Percentiles rank a stretch among this genome's conserved stretches.
Evolutionary conservation across 2,888 invertebrate species (phyloP).

Genomic region (Tetragonula carbonaria): DNA sequence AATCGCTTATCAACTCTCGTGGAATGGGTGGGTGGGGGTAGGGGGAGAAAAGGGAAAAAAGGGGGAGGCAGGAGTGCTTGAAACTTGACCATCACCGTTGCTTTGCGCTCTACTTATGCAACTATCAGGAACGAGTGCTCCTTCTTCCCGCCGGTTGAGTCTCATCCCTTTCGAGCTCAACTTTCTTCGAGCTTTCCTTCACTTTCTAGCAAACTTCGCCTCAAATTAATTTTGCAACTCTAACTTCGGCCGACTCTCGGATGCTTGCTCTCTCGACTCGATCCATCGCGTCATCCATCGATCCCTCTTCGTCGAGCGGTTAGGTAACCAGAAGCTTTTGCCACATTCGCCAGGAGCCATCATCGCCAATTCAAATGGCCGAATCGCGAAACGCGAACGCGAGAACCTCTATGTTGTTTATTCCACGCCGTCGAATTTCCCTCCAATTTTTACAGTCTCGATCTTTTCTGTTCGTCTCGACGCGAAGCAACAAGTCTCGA

Average conservation of each 20-base stretch:
- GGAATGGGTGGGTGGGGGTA: not conserved
- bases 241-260: constrained; percentile 64
- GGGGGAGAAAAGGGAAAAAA: constrained; percentile 20
- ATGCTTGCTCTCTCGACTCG: constrained; percentile 25
- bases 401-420: not conserved
- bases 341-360: not conserved
- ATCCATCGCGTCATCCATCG: constrained; percentile 5
- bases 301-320: not conserved
- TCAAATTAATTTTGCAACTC: constrained; percentile 79
- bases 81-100: constrained; percentile 55
- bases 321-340: not conserved
- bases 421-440: not conserved
- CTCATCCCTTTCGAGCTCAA: constrained; percentile 14
- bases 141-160: not conserved
- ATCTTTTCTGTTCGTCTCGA: not conserved
- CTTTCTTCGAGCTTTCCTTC: constrained; percentile 44
- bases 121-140: constrained; percentile 17
- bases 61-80: constrained; percentile 14
- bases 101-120: constrained; percentile 39
- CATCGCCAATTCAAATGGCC: not conserved
- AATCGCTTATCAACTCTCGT: constrained; percentile 75
- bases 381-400: not conserved
- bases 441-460: not conserved
- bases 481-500: not conserved
- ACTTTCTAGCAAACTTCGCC: constrained; percentile 68